phyloP scores from a whole-genome alignment of 2,888 invertebrate genomes.

The Drosophila gaucha region DNA sequence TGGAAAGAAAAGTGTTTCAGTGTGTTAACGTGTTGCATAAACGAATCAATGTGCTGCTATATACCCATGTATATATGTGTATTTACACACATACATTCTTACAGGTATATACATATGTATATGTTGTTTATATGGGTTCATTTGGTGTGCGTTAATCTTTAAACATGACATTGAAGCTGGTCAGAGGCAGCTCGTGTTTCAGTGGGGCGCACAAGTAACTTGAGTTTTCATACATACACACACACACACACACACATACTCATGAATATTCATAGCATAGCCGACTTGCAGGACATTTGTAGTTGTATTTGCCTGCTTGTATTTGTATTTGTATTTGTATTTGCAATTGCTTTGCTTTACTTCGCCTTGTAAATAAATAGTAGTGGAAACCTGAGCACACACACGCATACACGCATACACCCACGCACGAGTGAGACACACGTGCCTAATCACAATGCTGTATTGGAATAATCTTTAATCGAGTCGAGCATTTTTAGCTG shows the following conservation, averaged over 20 bases:
- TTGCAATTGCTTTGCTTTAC: slow-evolving; percentile 67
- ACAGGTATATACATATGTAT: neutral
- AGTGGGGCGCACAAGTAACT: slow-evolving; percentile 54
- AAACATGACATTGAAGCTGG: slow-evolving; percentile 47
- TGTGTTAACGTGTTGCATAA: neutral
- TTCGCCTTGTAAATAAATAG: slow-evolving; percentile 59
- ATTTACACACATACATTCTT: slow-evolving; percentile 1
- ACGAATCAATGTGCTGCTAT: neutral
- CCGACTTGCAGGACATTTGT: slow-evolving; percentile 29
- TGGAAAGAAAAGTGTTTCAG: neutral
- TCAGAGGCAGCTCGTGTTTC: slow-evolving; percentile 11
- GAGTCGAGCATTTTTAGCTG: slow-evolving; percentile 58
- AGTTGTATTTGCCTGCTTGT: slow-evolving; percentile 42
- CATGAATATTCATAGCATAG: slow-evolving; percentile 72
- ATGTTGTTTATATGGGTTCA: slow-evolving; percentile 18
- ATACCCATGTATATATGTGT: neutral
- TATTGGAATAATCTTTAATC: slow-evolving; percentile 68
- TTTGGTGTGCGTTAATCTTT: slow-evolving; percentile 54
- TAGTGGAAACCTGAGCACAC: slow-evolving; percentile 25
- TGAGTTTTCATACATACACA: slow-evolving; percentile 52
- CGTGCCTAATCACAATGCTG: slow-evolving; percentile 76
- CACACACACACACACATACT: slow-evolving; percentile 32
- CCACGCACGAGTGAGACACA: slow-evolving; percentile 36
- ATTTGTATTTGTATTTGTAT: slow-evolving; percentile 50
- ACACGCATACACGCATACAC: neutral